Evolutionary conservation across 53 echinoderm and acorn worm genomes (phyloP).

Genomic region (Paelopatides confundens): DNA sequence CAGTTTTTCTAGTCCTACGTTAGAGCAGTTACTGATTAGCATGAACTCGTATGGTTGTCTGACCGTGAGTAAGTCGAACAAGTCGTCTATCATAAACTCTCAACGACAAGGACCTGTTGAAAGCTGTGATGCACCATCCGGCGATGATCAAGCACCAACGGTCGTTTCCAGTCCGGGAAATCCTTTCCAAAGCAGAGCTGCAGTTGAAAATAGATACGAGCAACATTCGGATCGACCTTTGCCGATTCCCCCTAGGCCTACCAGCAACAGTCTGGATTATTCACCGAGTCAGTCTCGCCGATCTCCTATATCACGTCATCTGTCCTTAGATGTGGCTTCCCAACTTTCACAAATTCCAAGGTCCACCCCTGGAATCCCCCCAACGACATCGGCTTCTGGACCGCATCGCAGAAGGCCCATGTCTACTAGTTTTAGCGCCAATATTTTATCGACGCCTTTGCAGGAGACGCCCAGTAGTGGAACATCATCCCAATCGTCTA

Average conservation of each 20-base stretch:
- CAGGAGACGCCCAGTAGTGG: constrained; percentile 25
- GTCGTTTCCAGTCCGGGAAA: neutral
- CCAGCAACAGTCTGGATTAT: neutral
- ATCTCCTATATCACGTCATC: neutral
- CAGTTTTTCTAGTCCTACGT: constrained; percentile 75
- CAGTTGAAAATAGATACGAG: constrained; percentile 22
- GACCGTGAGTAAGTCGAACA: constrained; percentile 54
- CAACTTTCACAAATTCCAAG: neutral
- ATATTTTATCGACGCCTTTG: neutral
- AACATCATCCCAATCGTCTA: constrained; percentile 4
- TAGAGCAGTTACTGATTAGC: constrained; percentile 78
- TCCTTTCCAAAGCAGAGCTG: constrained; percentile 2
- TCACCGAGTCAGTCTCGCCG: neutral
- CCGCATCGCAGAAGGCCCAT: constrained; percentile 20
- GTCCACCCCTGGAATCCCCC: neutral
- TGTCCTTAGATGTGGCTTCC: constrained; percentile 16
- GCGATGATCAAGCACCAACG: neutral
- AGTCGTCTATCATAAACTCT: neutral
- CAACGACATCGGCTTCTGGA: neutral
- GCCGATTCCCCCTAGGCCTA: neutral
- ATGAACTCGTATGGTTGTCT: constrained; percentile 85
- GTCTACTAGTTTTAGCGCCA: constrained; percentile 31
- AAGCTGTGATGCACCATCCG: neutral
- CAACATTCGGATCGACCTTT: neutral
- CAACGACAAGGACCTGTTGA: neutral